Evolutionary conservation across 30 jellyfish, hydroid and myxozoan species (phyloP).

Genomic region (Hydra vulgaris): DNA sequence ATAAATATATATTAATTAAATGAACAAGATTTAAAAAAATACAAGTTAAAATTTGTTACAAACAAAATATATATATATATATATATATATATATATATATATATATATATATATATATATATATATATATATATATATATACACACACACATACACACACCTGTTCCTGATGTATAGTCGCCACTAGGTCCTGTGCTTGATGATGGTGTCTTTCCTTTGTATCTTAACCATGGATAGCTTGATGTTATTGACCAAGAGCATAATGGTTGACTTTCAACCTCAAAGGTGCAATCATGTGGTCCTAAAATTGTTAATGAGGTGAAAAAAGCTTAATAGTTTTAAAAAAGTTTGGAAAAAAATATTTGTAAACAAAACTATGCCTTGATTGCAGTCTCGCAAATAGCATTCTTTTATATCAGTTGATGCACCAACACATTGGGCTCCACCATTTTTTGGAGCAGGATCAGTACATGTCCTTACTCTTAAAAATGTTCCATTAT

Average conservation of each 20-base stretch:
- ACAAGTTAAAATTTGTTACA: no score
- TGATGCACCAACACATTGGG: slow-evolving; percentile 31
- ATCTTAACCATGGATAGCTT: slow-evolving; percentile 36
- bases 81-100: no score
- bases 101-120: no score
- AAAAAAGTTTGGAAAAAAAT: no score
- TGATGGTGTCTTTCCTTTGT: slow-evolving; percentile 43
- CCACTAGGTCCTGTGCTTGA: slow-evolving; percentile 62
- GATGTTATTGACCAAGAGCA: slow-evolving; percentile 52
- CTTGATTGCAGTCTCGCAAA: slow-evolving; percentile 37
- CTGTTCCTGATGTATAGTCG: slow-evolving; percentile 67
- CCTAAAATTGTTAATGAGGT: slow-evolving; percentile 23
- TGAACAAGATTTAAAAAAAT: no score
- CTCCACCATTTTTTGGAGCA: slow-evolving; percentile 51
- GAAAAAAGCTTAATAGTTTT: no score
- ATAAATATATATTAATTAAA: no score
- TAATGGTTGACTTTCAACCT: slow-evolving; percentile 23
- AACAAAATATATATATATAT: no score
- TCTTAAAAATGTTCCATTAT: slow-evolving; percentile 26
- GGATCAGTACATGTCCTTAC: slow-evolving; percentile 53
- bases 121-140: no score
- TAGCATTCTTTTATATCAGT: slow-evolving; percentile 25
- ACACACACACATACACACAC: slow-evolving; percentile 29
- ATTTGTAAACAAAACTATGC: slow-evolving; percentile 7
- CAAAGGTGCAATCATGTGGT: slow-evolving; percentile 59